These are phyloP conservation scores for Odobenus rosmarus DNA, from an alignment of 2,113 vertebrate genomes.

Conservation along the genomic window DNA sequence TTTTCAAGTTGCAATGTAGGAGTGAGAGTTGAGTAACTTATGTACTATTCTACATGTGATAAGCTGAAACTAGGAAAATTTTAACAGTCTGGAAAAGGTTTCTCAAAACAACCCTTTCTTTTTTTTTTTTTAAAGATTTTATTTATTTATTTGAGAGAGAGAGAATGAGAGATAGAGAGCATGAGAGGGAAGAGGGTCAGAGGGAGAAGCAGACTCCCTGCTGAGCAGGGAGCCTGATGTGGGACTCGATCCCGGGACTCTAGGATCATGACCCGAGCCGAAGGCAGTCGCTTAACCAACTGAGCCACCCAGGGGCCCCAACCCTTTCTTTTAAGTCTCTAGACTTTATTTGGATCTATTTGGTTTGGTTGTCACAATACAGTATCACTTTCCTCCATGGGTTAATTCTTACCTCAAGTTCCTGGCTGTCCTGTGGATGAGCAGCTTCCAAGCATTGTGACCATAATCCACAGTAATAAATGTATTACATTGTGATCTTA, in stretches of 20 bases:
- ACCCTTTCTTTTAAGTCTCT: constrained; percentile 43
- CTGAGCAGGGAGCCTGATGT: too few relatives aligned
- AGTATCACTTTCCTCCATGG: not conserved
- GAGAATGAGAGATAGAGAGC: too few relatives aligned
- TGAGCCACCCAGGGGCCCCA: too few relatives aligned
- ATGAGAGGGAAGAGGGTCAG: too few relatives aligned
- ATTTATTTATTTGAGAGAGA: too few relatives aligned
- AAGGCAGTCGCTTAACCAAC: too few relatives aligned
- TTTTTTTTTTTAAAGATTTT: too few relatives aligned
- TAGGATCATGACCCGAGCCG: too few relatives aligned
- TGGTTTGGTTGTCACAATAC: not conserved
- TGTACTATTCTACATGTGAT: constrained; percentile 61
- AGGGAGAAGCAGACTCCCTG: too few relatives aligned
- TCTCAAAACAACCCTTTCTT: constrained; percentile 59
- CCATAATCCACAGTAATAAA: not conserved
- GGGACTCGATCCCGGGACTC: too few relatives aligned
- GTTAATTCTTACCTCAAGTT: not conserved
- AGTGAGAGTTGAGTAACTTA: constrained; percentile 80
- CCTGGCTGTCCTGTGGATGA: not conserved
- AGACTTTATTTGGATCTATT: not conserved
- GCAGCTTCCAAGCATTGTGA: not conserved
- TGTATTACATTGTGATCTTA: not conserved
- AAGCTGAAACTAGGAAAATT: constrained; percentile 62
- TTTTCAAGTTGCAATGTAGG: constrained; percentile 71
- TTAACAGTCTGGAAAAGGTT: constrained; percentile 62